These are phyloP conservation scores for Xyrichtys novacula DNA, from an alignment of 2,797 vertebrate species.

Conservation along the genomic window DNA sequence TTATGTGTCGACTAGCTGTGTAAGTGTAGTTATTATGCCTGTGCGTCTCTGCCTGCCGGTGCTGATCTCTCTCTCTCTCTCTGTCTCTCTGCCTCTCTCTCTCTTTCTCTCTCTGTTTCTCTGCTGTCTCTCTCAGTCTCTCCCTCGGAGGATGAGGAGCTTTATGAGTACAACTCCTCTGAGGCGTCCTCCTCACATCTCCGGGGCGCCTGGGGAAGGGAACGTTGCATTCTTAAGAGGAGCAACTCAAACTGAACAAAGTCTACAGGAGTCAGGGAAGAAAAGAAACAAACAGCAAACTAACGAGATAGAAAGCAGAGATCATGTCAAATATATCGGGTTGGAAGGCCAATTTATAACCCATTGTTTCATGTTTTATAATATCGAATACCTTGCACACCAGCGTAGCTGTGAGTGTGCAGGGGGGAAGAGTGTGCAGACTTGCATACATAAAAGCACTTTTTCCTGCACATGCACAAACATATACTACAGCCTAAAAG, in stretches of 20 bases:
- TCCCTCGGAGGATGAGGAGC: constrained; percentile 83
- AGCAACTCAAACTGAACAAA: constrained; percentile 84
- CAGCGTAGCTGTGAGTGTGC: constrained; percentile 36
- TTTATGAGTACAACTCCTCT: constrained; percentile 87
- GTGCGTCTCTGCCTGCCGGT: constrained; percentile 76
- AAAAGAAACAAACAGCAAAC: constrained; percentile 85
- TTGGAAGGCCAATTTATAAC: constrained; percentile 85
- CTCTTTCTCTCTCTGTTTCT: constrained; percentile 34
- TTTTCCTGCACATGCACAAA: constrained; percentile 50
- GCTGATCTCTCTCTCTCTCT: constrained; percentile 64
- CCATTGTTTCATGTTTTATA: constrained; percentile 77
- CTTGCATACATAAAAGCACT: constrained; percentile 63
- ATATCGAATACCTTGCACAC: constrained; percentile 64
- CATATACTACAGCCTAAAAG: constrained; percentile 38
- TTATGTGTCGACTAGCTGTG: constrained; percentile 85
- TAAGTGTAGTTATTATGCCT: constrained; percentile 86
- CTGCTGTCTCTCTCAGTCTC: constrained; percentile 64
- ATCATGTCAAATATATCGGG: constrained; percentile 82
- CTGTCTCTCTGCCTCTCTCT: constrained; percentile 58
- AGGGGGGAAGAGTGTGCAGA: constrained; percentile 7
- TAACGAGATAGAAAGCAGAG: constrained; percentile 81
- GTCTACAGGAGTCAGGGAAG: constrained; percentile 81
- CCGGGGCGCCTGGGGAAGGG: constrained; percentile 84
- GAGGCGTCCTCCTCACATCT: constrained; percentile 86
- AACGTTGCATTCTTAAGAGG: constrained; percentile 83